phyloP scores from a whole-genome alignment of 2,888 invertebrate species.

The Gymnosoma rotundatum region DNA sequence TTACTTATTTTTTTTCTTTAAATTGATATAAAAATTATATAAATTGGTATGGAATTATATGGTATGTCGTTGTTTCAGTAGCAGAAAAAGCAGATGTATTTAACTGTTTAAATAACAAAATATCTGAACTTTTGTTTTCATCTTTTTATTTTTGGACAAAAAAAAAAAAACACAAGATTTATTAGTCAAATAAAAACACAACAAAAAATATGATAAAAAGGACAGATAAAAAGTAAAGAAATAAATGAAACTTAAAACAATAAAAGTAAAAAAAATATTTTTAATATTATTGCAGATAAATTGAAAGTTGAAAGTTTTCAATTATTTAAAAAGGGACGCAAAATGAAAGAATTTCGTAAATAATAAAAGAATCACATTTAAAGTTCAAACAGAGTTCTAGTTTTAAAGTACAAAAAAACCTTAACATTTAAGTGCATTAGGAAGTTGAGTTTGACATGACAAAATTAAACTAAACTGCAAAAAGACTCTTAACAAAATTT shows the following conservation, averaged over 20 bases:
- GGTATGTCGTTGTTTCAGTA: not conserved
- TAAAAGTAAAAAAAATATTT: slow-evolving; percentile 26
- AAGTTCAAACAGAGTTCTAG: not conserved
- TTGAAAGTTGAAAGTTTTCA: slow-evolving; percentile 48
- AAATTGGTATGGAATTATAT: too few species aligned
- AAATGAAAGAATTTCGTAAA: not conserved
- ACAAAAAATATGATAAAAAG: not conserved
- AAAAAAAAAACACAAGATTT: slow-evolving; percentile 43
- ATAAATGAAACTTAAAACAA: not conserved
- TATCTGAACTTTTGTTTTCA: slow-evolving; percentile 36
- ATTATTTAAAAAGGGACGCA: slow-evolving; percentile 11
- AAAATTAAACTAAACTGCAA: not conserved
- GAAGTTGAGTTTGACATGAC: not conserved
- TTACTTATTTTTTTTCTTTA: not conserved
- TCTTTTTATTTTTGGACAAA: not conserved
- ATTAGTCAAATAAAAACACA: slow-evolving; percentile 47
- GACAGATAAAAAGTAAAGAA: not conserved
- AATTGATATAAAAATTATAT: not conserved
- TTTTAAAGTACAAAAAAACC: not conserved
- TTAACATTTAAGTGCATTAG: not conserved
- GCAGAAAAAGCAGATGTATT: slow-evolving; percentile 57
- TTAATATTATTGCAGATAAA: slow-evolving; percentile 33
- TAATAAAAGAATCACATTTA: too few species aligned
- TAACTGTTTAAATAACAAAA: slow-evolving; percentile 63
- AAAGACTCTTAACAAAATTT: not conserved